These are phyloP conservation scores for Clinocottus analis DNA, from an alignment of 2,113 vertebrate species.

Conservation along the genomic window DNA sequence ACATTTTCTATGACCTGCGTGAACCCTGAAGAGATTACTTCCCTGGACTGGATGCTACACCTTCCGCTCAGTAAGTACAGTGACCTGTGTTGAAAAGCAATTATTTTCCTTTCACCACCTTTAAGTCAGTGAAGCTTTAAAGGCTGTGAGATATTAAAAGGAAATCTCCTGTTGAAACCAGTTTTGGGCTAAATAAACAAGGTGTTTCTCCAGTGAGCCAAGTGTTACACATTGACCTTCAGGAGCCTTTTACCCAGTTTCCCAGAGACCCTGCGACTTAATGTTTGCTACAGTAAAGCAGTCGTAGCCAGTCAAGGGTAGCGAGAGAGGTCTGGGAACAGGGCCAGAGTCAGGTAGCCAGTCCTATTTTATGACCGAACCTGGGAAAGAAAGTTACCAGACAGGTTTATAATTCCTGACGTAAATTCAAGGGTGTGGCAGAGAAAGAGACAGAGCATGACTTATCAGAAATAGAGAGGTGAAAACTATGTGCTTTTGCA, in stretches of 20 bases:
- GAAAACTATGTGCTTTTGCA: not conserved
- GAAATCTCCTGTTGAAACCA: conserved; percentile 55
- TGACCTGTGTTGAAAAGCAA: not conserved
- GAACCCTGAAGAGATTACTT: not conserved
- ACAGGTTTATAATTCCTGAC: conserved; percentile 2
- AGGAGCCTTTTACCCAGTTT: conserved; percentile 60
- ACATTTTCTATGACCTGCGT: not conserved
- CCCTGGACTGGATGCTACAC: not conserved
- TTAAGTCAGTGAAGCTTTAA: conserved; percentile 15
- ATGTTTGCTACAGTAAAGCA: conserved; percentile 45
- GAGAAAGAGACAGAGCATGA: not conserved
- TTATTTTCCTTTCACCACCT: conserved; percentile 4
- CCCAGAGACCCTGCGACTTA: conserved; percentile 58
- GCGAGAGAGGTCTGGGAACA: conserved; percentile 29
- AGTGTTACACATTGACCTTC: conserved; percentile 71
- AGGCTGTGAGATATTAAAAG: conserved; percentile 24
- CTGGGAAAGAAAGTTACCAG: not conserved
- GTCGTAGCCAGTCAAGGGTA: conserved; percentile 7
- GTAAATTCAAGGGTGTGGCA: not conserved
- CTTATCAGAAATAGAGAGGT: not conserved
- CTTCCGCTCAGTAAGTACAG: conserved; percentile 11
- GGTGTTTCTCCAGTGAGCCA: conserved; percentile 68
- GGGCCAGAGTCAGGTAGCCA: conserved; percentile 30
- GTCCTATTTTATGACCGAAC: conserved; percentile 30
- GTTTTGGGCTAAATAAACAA: conserved; percentile 65